These are phyloP conservation scores for Hassar affinis DNA, from an alignment of 2,113 vertebrate genomes.

Conservation along the genomic window DNA sequence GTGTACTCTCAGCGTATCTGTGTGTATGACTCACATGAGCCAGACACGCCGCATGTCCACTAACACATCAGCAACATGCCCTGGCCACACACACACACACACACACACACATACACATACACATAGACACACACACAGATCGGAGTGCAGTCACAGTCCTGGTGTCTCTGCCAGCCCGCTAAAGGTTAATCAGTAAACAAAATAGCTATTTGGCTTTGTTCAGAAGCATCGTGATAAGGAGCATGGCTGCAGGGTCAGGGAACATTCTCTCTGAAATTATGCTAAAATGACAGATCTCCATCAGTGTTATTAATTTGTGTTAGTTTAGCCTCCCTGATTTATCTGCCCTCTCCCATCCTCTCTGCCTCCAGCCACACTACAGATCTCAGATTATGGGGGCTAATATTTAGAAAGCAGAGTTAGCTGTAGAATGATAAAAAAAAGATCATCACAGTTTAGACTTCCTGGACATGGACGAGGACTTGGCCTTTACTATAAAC, in stretches of 20 bases:
- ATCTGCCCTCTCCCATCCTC: constrained; percentile 47
- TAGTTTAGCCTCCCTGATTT: constrained; percentile 60
- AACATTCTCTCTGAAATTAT: constrained; percentile 50
- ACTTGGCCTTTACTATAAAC: constrained; percentile 24
- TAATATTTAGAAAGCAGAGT: constrained; percentile 62
- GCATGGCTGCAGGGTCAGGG: constrained; percentile 49
- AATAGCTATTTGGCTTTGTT: constrained; percentile 52
- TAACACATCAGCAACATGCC: constrained; percentile 14
- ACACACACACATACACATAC: no score
- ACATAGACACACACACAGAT: neutral
- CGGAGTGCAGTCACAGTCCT: constrained; percentile 30
- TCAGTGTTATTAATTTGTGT: constrained; percentile 64
- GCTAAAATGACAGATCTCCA: constrained; percentile 61
- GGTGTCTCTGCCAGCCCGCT: constrained; percentile 8
- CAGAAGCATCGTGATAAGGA: constrained; percentile 60
- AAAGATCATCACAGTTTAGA: constrained; percentile 73
- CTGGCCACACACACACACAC: constrained; percentile 10
- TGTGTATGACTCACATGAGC: neutral
- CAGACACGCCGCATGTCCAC: neutral
- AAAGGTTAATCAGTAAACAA: constrained; percentile 58
- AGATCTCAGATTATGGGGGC: constrained; percentile 54
- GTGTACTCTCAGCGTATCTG: neutral
- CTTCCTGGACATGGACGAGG: constrained; percentile 38
- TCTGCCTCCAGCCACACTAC: constrained; percentile 32
- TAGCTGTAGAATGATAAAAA: constrained; percentile 59